These are phyloP conservation scores for Bettongia penicillata DNA, from an alignment of 2,113 vertebrate genomes.

Conservation along the genomic window DNA sequence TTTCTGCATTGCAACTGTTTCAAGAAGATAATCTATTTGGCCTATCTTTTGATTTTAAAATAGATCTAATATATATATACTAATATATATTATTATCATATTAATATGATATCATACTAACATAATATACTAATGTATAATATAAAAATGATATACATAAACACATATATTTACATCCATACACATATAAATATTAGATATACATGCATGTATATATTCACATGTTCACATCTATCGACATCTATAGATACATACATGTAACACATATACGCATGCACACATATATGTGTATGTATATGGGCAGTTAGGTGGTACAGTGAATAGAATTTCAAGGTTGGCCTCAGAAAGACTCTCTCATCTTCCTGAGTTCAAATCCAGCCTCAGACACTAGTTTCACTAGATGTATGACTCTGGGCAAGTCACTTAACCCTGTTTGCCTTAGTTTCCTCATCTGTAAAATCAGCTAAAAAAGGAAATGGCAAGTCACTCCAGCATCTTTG, in stretches of 20 bases:
- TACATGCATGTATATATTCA: background rate
- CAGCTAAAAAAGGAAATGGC: background rate
- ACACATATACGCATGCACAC: background rate
- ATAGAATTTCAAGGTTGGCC: background rate
- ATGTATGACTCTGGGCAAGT: background rate
- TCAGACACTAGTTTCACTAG: background rate
- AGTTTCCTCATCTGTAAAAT: too few relatives aligned
- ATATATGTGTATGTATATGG: background rate
- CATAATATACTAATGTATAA: too few relatives aligned
- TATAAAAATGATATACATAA: background rate
- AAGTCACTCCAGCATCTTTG: background rate
- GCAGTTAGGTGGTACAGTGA: background rate
- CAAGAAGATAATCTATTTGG: background rate
- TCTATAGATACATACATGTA: background rate
- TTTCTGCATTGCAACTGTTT: conserved; percentile 27
- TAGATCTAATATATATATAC: background rate
- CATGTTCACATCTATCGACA: background rate
- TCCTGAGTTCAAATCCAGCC: background rate
- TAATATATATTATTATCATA: background rate
- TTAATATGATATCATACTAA: too few relatives aligned
- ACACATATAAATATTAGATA: background rate
- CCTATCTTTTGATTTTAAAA: conserved; percentile 22
- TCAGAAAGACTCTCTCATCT: background rate
- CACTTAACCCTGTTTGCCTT: background rate
- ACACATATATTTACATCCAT: background rate